Percentiles rank a stretch among this genome's conserved stretches.
phyloP scores from a whole-genome alignment of 2,888 invertebrate genomes.

The Sesia bembeciformis region DNA sequence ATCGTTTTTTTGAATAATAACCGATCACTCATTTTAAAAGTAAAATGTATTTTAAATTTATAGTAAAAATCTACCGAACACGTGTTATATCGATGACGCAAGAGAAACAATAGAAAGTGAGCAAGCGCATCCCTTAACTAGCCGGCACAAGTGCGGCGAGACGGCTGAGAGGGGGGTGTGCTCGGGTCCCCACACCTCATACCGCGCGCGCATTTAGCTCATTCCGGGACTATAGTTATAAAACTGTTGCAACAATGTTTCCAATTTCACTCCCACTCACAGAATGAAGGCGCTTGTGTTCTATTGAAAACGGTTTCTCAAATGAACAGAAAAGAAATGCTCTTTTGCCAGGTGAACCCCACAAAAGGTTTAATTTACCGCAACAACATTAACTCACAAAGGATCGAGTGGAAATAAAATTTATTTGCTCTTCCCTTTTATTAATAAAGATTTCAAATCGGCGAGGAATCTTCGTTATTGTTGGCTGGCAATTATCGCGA shows the following conservation, averaged over 20 bases:
- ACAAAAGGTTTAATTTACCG: not conserved
- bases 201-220: too few relatives aligned
- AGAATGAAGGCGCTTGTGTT: not conserved
- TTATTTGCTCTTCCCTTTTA: not conserved
- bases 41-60: too few relatives aligned
- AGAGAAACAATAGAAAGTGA: too few relatives aligned
- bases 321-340: not conserved
- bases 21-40: too few relatives aligned
- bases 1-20: too few relatives aligned
- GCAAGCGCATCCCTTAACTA: too few relatives aligned
- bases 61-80: too few relatives aligned
- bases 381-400: not conserved
- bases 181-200: too few relatives aligned
- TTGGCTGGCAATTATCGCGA: conserved; percentile 21
- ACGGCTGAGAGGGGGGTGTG: too few relatives aligned
- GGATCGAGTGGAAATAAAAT: not conserved
- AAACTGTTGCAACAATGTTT: conserved; percentile 9
- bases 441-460: not conserved
- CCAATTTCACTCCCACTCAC: conserved; percentile 5
- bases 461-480: conserved; percentile 7
- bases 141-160: too few relatives aligned
- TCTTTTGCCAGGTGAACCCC: not conserved
- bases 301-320: not conserved
- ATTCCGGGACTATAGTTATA: too few relatives aligned
- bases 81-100: too few relatives aligned